Percentiles rank a stretch among this genome's conserved stretches.
These are phyloP conservation scores for Holocentrus rufus DNA, from an alignment of 2,797 vertebrate genomes.

Conservation along the genomic window DNA sequence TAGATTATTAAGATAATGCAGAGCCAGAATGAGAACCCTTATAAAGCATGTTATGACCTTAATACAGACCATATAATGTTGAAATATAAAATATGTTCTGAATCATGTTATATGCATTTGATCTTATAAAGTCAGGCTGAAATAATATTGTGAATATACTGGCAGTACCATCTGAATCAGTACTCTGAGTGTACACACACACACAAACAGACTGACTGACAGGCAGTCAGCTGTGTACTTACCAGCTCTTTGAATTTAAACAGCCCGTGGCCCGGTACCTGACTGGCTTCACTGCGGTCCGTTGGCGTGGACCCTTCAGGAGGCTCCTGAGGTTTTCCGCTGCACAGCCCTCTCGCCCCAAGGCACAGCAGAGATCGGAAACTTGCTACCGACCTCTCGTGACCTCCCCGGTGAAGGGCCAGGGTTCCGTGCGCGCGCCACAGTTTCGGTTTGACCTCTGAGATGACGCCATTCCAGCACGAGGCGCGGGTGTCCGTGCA, in stretches of 20 bases:
- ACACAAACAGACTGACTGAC: too few species aligned
- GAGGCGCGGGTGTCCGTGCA: constrained; percentile 14
- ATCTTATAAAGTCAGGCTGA: too few species aligned
- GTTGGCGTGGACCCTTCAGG: neutral
- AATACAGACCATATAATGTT: too few species aligned
- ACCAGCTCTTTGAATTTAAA: constrained; percentile 86
- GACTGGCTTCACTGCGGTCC: constrained; percentile 12
- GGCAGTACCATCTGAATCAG: too few species aligned
- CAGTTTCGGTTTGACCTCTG: neutral
- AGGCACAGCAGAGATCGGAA: constrained; percentile 13
- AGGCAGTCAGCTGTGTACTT: constrained; percentile 40
- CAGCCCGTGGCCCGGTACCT: constrained; percentile 69
- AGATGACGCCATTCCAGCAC: constrained; percentile 27
- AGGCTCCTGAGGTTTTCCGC: constrained; percentile 37
- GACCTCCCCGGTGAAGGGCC: constrained; percentile 41
- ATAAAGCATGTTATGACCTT: too few species aligned
- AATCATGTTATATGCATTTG: too few species aligned
- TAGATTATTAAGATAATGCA: neutral
- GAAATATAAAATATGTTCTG: too few species aligned
- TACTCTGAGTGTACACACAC: too few species aligned
- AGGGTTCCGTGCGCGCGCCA: constrained; percentile 7
- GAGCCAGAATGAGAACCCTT: neutral
- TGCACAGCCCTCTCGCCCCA: constrained; percentile 55
- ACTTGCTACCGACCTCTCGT: constrained; percentile 16
- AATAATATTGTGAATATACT: too few species aligned